Evolutionary conservation across 2,888 invertebrate species (phyloP).

Genomic region (Rugalucina vietnamica): DNA sequence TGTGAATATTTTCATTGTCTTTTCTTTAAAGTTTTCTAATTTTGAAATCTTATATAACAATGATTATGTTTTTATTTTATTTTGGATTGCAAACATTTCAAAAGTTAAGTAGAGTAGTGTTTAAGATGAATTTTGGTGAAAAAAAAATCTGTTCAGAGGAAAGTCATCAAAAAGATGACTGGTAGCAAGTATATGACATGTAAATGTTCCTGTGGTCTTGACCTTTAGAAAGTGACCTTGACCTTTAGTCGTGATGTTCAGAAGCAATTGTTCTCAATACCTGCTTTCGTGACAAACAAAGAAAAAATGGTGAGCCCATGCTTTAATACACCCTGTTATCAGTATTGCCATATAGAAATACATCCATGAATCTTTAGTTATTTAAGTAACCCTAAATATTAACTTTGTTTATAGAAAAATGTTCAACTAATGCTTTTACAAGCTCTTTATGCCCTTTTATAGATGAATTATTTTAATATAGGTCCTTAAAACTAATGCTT

Average conservation of each 20-base stretch:
- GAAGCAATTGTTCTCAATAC: conserved; percentile 7
- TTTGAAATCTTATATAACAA: no score
- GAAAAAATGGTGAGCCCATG: conserved; percentile 9
- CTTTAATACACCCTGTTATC: background rate
- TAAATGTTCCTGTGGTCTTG: conserved; percentile 53
- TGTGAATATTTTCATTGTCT: no score
- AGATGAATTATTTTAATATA: background rate
- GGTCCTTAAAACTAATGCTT: conserved; percentile 8
- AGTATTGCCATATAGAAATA: conserved; percentile 2
- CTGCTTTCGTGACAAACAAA: conserved; percentile 10
- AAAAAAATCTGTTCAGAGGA: no score
- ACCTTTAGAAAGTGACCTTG: conserved; percentile 53
- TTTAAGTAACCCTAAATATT: conserved; percentile 2
- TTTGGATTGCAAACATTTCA: no score
- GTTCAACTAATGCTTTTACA: conserved; percentile 11
- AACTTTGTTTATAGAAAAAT: conserved; percentile 12
- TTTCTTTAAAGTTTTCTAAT: no score
- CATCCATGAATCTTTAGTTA: background rate
- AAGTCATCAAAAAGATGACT: background rate
- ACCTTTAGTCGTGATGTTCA: conserved; percentile 39
- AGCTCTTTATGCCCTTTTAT: conserved; percentile 1
- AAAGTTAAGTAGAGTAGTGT: no score
- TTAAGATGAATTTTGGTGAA: no score
- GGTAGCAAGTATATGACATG: conserved; percentile 11
- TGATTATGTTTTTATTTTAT: no score